phyloP scores from a whole-genome alignment of 2,888 invertebrate species.

The Drosophila testacea region DNA sequence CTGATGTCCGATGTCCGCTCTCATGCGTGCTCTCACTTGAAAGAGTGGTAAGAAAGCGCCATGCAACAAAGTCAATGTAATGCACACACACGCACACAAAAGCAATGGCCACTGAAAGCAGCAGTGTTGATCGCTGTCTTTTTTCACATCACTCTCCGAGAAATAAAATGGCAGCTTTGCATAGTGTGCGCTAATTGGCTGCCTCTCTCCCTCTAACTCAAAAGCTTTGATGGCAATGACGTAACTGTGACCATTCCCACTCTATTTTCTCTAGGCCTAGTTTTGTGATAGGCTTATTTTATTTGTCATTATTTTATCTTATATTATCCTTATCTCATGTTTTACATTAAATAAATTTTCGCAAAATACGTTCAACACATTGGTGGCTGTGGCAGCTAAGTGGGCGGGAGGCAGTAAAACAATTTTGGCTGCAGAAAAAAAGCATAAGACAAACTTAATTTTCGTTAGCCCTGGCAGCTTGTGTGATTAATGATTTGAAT shows the following conservation, averaged over 20 bases:
- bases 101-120: not conserved
- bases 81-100: not conserved
- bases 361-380: not conserved
- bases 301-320: not conserved
- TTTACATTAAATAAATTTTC: not conserved
- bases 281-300: not conserved
- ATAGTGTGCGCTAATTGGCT: not conserved
- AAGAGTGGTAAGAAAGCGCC: not conserved
- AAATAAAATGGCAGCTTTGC: not conserved
- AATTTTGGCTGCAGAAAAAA: slow-evolving; percentile 5
- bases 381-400: slow-evolving; percentile 18
- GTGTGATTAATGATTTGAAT: slow-evolving; percentile 67
- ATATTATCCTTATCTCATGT: not conserved
- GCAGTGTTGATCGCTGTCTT: not conserved
- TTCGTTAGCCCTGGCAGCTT: slow-evolving; percentile 70
- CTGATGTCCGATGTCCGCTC: too few species aligned
- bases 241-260: not conserved
- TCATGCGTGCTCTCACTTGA: not conserved
- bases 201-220: not conserved
- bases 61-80: not conserved
- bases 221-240: not conserved
- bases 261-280: not conserved
- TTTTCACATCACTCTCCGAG: not conserved
- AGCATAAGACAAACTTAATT: slow-evolving; percentile 65
- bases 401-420: not conserved